Evolutionary conservation across 2,888 invertebrate genomes (phyloP).

Genomic region (Drosophila longiperda): DNA sequence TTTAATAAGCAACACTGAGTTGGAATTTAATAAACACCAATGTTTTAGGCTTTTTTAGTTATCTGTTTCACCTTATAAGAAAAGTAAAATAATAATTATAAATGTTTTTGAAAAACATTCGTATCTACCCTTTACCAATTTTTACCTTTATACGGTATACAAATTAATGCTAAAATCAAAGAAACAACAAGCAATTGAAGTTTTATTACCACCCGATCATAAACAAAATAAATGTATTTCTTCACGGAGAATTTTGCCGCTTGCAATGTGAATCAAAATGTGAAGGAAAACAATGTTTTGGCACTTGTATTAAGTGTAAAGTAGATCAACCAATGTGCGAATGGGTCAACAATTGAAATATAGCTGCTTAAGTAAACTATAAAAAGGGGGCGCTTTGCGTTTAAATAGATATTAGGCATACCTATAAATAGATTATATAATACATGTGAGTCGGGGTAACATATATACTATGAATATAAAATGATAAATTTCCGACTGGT

Average conservation of each 20-base stretch:
- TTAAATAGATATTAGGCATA: background rate
- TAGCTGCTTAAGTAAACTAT: conserved; percentile 44
- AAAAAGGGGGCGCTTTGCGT: conserved; percentile 1
- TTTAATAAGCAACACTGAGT: too few relatives aligned
- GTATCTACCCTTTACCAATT: background rate
- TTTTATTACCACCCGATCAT: conserved; percentile 45
- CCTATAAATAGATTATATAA: conserved; percentile 3
- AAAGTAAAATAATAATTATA: background rate
- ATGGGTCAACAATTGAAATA: conserved; percentile 31
- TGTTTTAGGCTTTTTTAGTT: too few relatives aligned
- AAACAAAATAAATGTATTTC: conserved; percentile 49
- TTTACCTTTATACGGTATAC: conserved; percentile 3
- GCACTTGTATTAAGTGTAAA: background rate
- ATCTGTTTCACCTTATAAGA: too few relatives aligned
- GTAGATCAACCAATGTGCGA: conserved; percentile 10
- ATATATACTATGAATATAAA: background rate
- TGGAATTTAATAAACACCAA: too few relatives aligned
- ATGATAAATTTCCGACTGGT: conserved; percentile 16
- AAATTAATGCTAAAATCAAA: conserved; percentile 14
- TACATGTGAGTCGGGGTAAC: background rate
- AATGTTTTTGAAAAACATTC: background rate
- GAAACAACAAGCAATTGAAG: conserved; percentile 30
- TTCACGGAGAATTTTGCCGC: conserved; percentile 15
- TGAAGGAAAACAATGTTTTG: conserved; percentile 10
- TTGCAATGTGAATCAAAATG: conserved; percentile 6